A percentile compares a stretch with the other conserved stretches of the same genome.
Conservation (phyloP, 2,113 vertebrate species). For the Raja brachyura region DNA sequence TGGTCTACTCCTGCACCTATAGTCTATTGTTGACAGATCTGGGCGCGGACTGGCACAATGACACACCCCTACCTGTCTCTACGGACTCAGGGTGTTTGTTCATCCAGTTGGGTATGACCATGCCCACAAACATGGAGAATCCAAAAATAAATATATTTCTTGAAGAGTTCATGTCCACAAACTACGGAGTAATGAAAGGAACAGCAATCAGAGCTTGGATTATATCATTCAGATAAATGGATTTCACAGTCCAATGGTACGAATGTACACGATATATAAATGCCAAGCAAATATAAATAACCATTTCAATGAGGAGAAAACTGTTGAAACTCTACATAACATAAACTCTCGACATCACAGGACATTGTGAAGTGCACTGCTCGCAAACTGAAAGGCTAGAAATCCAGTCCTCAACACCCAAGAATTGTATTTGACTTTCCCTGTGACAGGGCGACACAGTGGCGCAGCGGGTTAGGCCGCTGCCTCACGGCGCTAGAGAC, state of each 20-base stretch:
- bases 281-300: neutral
- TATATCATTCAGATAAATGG: neutral
- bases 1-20: too few relatives aligned
- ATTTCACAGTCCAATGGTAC: neutral
- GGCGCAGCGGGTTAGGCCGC: too few relatives aligned
- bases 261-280: neutral
- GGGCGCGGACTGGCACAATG: neutral
- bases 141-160: constrained; percentile 93
- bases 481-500: too few relatives aligned
- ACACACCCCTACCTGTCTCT: constrained; percentile 67
- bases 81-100: constrained; percentile 62
- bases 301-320: neutral
- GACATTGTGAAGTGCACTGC: neutral
- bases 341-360: neutral
- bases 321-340: neutral
- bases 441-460: too few relatives aligned
- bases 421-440: too few relatives aligned
- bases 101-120: constrained; percentile 83
- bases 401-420: neutral
- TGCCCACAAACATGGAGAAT: constrained; percentile 82
- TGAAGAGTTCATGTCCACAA: constrained; percentile 88
- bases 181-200: constrained; percentile 58
- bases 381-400: neutral
- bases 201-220: neutral
- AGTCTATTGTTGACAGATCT: neutral